Conservation (phyloP, 2,888 invertebrate species). For the Agrotis ipsilon region DNA sequence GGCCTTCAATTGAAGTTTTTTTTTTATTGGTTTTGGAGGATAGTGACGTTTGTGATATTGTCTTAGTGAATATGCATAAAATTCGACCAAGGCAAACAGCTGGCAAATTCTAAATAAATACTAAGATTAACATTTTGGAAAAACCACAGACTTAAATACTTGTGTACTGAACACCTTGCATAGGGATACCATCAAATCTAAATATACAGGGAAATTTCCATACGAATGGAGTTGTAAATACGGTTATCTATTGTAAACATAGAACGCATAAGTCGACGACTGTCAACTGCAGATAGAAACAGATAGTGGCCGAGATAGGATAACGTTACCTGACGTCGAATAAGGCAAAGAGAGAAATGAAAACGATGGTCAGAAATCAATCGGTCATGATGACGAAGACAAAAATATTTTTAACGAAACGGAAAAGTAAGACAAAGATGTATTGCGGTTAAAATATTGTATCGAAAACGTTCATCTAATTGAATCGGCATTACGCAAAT, state of each 20-base stretch:
- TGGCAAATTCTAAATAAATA: background rate
- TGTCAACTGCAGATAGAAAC: slow-evolving; percentile 64
- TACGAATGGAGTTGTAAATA: slow-evolving; percentile 66
- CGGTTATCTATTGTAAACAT: slow-evolving; percentile 70
- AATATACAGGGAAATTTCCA: slow-evolving; percentile 69
- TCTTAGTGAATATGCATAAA: background rate
- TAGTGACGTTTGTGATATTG: background rate
- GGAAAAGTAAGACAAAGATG: no score
- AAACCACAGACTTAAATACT: background rate
- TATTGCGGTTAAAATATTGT: no score
- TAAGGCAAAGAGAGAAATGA: slow-evolving; percentile 2
- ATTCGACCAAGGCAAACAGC: background rate
- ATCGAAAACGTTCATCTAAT: background rate
- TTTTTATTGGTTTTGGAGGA: slow-evolving; percentile 11
- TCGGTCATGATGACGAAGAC: background rate
- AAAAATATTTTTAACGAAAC: background rate
- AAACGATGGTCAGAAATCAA: slow-evolving; percentile 14
- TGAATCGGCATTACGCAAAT: slow-evolving; percentile 16
- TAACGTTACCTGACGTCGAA: slow-evolving; percentile 47
- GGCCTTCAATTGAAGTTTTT: slow-evolving; percentile 6
- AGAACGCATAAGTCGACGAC: slow-evolving; percentile 63
- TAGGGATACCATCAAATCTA: slow-evolving; percentile 15
- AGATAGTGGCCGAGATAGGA: slow-evolving; percentile 65
- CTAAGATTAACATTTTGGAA: slow-evolving; percentile 9
- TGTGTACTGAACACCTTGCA: slow-evolving; percentile 1